Percentiles rank a stretch among this genome's conserved stretches.
Evolutionary conservation across 2,113 vertebrate genomes (phyloP).

Genomic region (Cyphomyrus discorhynchus): DNA sequence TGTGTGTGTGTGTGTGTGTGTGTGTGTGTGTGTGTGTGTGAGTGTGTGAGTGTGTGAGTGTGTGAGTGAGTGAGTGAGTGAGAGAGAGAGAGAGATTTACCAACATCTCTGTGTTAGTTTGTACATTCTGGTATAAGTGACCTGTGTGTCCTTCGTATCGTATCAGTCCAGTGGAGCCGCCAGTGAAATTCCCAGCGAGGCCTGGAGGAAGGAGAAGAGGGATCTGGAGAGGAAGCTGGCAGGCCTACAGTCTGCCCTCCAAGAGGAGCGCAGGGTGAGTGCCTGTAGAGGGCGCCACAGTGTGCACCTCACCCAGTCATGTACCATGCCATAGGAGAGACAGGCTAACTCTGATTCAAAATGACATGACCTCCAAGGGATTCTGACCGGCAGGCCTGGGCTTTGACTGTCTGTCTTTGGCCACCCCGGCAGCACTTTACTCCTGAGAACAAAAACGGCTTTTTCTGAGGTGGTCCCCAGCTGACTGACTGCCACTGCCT

Average conservation of each 20-base stretch:
- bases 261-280: constrained; percentile 64
- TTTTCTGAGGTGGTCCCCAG: background rate
- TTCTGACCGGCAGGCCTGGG: background rate
- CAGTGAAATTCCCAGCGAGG: constrained; percentile 33
- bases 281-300: background rate
- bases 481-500: background rate
- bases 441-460: background rate
- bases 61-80: background rate
- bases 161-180: constrained; percentile 39
- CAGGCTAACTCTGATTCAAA: background rate
- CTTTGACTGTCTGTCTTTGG: background rate
- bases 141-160: background rate
- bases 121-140: background rate
- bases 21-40: too few species aligned
- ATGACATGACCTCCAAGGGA: background rate
- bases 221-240: constrained; percentile 59
- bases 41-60: background rate
- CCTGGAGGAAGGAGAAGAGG: constrained; percentile 52
- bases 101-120: background rate
- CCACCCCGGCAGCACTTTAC: too few species aligned
- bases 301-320: background rate
- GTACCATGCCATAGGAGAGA: background rate
- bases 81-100: background rate
- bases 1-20: too few species aligned
- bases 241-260: constrained; percentile 66